These are phyloP conservation scores for Pitta sordida DNA, from an alignment of 2,113 vertebrate genomes.

Conservation along the genomic window DNA sequence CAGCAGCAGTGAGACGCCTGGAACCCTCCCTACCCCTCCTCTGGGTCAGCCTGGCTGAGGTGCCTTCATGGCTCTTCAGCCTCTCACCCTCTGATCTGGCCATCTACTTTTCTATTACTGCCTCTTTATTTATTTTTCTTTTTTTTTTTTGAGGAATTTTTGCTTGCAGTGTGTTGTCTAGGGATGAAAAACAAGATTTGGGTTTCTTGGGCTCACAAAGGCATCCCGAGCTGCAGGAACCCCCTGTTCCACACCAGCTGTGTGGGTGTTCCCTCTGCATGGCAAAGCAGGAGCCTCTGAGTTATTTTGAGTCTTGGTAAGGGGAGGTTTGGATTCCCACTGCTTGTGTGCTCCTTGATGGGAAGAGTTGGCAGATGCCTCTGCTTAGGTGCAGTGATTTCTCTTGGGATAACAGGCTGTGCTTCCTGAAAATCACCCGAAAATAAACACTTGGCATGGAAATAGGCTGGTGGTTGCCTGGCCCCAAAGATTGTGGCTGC, in stretches of 20 bases:
- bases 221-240: rapidly evolving
- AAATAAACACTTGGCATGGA: not conserved
- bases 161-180: not conserved
- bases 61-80: too few species aligned
- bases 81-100: too few species aligned
- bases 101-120: too few species aligned
- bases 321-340: not conserved
- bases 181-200: not conserved
- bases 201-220: not conserved
- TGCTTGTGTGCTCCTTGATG: not conserved
- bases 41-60: too few species aligned
- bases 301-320: conserved; percentile 12
- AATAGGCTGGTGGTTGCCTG: not conserved
- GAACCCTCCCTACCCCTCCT: too few species aligned
- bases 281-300: not conserved
- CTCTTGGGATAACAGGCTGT: not conserved
- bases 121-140: too few species aligned
- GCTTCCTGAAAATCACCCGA: not conserved
- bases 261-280: not conserved
- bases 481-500: not conserved
- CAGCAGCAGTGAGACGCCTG: too few species aligned
- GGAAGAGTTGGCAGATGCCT: not conserved
- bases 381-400: not conserved
- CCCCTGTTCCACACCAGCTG: not conserved
- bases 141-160: too few species aligned